Evolutionary conservation across 2,888 invertebrate genomes (phyloP), one percentile per base, ranked within the genome.

Genomic region (Galeopsomyia nigrocyanea): DNA sequence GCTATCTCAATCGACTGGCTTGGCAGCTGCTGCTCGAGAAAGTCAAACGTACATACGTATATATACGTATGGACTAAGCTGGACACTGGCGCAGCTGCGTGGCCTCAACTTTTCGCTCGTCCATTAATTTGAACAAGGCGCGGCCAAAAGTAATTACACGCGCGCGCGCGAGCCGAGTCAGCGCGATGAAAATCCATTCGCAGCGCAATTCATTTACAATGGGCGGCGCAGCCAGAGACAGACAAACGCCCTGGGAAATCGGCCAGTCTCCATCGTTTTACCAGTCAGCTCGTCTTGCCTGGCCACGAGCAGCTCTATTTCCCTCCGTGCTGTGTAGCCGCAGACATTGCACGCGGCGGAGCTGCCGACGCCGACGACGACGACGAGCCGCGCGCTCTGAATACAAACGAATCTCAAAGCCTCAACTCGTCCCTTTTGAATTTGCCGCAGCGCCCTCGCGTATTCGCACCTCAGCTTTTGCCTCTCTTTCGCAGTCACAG

Each of bases 121-220:
- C 74, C 64, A 74, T 75, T 72, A 63, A 72, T 74, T 72, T 71
- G 60, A 61, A 64, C 66, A 66, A 51, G 53, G 39, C 53, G 68
- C 17, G 66, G 71, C n/a, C n/a, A 65, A 72, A 72, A 71, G 71
- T 74, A 74, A 71, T 71, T 74, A 74, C 65, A 62, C 17, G 58
- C 53, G 46, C 9, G 16, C 31, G 16, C 57, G 22, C 47, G 50
- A 72, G 68, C 67, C 65, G 63, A 78, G 73, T 73, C 76, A 78
- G 72, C 73, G 74, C 68, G 63, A 65, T 68, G 68, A 73, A 76
- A 77, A 76, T 69, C 65, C 64, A 57, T 63, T 65, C 19, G 49
- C 60, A 47, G 55, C 63, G 57, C 76, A 63, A 71, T 75, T 77
- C 71, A 74, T 77, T 75, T 67, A 71, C 72, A 75, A 72, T 75